phyloP scores from a whole-genome alignment of 2,888 invertebrate species.

The Leuctra nigra region DNA sequence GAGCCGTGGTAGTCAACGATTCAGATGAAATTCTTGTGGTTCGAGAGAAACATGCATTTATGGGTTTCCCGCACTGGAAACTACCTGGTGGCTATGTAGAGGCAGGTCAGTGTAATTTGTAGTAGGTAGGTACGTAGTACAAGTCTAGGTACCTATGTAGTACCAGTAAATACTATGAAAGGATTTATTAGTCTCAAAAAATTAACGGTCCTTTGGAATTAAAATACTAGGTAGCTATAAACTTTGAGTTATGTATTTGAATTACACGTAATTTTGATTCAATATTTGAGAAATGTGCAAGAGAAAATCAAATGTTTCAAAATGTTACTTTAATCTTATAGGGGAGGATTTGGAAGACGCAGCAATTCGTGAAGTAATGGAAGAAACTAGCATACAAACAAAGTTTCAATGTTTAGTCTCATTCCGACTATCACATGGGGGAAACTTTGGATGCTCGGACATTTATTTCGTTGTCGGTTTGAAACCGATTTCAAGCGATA shows the following conservation, averaged over 20 bases:
- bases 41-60: slow-evolving; percentile 56
- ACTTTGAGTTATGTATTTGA: too few species aligned
- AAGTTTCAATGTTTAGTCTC: slow-evolving; percentile 69
- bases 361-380: slow-evolving; percentile 76
- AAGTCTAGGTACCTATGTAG: too few species aligned
- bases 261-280: too few species aligned
- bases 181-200: too few species aligned
- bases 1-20: slow-evolving; percentile 77
- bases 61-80: slow-evolving; percentile 64
- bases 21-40: slow-evolving; percentile 73
- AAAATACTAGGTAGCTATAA: too few species aligned
- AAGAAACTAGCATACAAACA: slow-evolving; percentile 81
- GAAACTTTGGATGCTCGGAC: slow-evolving; percentile 77
- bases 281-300: too few species aligned
- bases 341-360: slow-evolving; percentile 79
- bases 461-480: slow-evolving; percentile 74
- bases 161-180: too few species aligned
- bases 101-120: slow-evolving; percentile 55
- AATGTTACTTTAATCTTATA: too few species aligned
- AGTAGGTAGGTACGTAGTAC: too few species aligned
- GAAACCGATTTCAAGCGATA: slow-evolving; percentile 54
- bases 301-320: too few species aligned
- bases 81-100: slow-evolving; percentile 89
- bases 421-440: slow-evolving; percentile 69
- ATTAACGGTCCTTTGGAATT: too few species aligned